phyloP scores from a whole-genome alignment of 2,888 invertebrate genomes.

The Zootermopsis nevadensis region DNA sequence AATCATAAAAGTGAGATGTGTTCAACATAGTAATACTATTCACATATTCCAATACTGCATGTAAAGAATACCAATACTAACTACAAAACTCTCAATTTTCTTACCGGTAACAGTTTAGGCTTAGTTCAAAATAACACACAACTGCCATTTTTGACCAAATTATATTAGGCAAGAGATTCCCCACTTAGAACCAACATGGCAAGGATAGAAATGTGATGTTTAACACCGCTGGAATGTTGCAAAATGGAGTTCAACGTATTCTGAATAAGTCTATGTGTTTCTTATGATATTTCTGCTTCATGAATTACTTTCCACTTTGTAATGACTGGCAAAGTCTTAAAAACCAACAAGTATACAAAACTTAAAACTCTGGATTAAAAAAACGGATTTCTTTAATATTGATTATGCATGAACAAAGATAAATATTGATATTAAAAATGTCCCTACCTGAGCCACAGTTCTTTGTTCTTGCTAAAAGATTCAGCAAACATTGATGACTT shows the following conservation, averaged over 20 bases:
- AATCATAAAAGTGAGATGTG: too few species aligned
- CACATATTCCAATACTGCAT: slow-evolving; percentile 23
- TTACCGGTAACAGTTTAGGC: neutral
- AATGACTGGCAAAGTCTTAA: neutral
- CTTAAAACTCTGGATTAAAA: neutral
- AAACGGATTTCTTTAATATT: neutral
- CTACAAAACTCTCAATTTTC: neutral
- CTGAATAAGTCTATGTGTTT: neutral
- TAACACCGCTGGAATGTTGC: slow-evolving; percentile 23
- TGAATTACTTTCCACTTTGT: neutral
- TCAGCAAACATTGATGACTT: neutral
- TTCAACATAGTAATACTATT: too few species aligned
- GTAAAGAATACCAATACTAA: neutral
- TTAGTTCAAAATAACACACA: slow-evolving; percentile 7
- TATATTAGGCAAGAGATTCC: too few species aligned
- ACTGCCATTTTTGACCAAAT: neutral
- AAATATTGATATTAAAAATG: neutral
- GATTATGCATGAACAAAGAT: neutral
- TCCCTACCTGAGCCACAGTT: neutral
- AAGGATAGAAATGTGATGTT: too few species aligned
- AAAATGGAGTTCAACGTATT: neutral
- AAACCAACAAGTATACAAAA: neutral
- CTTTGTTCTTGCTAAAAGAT: neutral
- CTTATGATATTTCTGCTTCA: neutral
- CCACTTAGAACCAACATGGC: too few species aligned